Conservation (phyloP, 1,140 invertebrate species). For the Drosophila santomea region DNA sequence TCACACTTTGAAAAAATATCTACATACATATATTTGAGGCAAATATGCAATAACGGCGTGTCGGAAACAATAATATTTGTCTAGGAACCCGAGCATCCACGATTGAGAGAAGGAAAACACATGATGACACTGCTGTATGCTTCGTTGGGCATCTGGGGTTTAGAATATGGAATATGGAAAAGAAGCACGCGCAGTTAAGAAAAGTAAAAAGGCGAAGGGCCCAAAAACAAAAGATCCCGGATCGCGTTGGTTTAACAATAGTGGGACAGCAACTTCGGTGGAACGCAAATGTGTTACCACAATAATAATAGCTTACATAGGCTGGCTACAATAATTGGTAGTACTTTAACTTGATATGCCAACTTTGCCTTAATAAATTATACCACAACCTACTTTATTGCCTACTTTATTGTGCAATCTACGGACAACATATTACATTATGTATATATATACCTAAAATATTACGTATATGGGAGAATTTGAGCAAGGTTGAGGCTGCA, state of each 20-base stretch:
- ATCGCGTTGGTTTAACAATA: constrained; percentile 70
- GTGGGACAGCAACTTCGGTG: constrained; percentile 35
- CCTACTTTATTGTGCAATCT: too few relatives aligned
- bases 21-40: constrained; percentile 60
- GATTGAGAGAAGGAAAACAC: constrained; percentile 23
- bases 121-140: constrained; percentile 20
- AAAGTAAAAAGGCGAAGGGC: constrained; percentile 28
- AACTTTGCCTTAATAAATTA: too few relatives aligned
- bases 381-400: too few relatives aligned
- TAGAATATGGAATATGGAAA: constrained; percentile 14
- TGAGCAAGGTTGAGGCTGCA: not conserved
- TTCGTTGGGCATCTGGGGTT: constrained; percentile 37
- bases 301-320: constrained; percentile 14
- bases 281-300: constrained; percentile 18
- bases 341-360: too few relatives aligned
- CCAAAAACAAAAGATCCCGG: constrained; percentile 28
- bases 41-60: constrained; percentile 82
- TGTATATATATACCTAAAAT: too few relatives aligned
- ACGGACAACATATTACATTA: too few relatives aligned
- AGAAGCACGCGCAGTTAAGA: constrained; percentile 62
- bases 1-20: constrained; percentile 76
- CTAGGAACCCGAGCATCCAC: constrained; percentile 62
- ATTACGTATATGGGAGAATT: not conserved
- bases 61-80: constrained; percentile 83
- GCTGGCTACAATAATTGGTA: too few relatives aligned